Evolutionary conservation across 2,888 invertebrate genomes (phyloP).

Genomic region (Rhingia rostrata): DNA sequence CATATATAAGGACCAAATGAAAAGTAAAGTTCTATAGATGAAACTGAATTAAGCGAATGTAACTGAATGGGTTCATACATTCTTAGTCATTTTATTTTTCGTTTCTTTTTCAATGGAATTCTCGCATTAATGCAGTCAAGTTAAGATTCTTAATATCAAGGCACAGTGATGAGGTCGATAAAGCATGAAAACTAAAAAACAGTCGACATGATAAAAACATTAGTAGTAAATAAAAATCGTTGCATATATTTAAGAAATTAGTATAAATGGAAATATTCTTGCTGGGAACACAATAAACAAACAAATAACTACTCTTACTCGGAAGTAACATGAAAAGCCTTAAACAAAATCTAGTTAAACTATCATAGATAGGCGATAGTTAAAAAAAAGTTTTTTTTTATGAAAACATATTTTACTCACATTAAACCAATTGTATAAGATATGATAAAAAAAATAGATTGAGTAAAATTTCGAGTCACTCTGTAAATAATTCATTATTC

Average conservation of each 20-base stretch:
- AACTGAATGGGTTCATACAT: too few species aligned
- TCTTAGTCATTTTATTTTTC: not conserved
- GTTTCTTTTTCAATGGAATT: not conserved
- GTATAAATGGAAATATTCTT: slow-evolving; percentile 23
- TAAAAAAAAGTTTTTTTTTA: slow-evolving; percentile 19
- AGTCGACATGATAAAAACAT: too few species aligned
- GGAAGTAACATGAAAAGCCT: slow-evolving; percentile 44
- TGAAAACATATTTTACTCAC: slow-evolving; percentile 26
- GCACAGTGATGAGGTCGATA: too few species aligned
- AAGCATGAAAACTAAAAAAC: too few species aligned
- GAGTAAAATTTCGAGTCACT: slow-evolving; percentile 28
- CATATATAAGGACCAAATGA: too few species aligned
- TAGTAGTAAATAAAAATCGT: not conserved
- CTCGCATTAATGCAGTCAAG: too few species aligned
- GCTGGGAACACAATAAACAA: slow-evolving; percentile 67
- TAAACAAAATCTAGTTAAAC: slow-evolving; percentile 58
- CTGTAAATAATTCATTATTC: slow-evolving; percentile 51
- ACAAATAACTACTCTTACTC: slow-evolving; percentile 17
- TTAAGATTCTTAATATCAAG: too few species aligned
- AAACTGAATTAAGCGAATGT: too few species aligned
- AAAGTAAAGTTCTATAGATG: too few species aligned
- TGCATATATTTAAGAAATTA: slow-evolving; percentile 17
- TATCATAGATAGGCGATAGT: slow-evolving; percentile 45
- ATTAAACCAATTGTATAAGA: slow-evolving; percentile 15
- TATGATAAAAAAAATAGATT: slow-evolving; percentile 3